Evolutionary conservation across 2,113 vertebrate species (phyloP).

Genomic region (Ameiurus melas): DNA sequence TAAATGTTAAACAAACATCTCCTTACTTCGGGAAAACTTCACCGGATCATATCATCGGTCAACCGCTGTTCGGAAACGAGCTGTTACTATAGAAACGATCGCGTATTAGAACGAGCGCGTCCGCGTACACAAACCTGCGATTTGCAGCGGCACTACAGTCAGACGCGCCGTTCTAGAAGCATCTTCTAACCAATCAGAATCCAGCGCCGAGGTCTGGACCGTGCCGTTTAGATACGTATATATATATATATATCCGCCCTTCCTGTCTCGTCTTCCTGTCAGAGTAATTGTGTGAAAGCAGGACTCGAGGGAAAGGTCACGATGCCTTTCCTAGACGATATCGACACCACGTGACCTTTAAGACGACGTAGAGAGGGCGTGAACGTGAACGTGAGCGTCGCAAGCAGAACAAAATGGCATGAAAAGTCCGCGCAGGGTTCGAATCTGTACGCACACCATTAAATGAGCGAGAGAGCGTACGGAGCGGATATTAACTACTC

Average conservation of each 20-base stretch:
- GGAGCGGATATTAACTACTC: neutral
- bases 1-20: neutral
- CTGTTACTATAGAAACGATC: neutral
- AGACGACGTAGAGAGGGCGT: neutral
- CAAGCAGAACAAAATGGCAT: neutral
- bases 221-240: neutral
- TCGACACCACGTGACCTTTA: neutral
- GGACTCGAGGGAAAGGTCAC: slow-evolving; percentile 1
- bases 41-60: neutral
- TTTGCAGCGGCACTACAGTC: neutral
- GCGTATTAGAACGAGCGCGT: neutral
- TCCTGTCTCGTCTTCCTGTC: neutral
- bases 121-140: neutral
- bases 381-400: neutral
- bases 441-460: neutral
- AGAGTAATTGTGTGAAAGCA: neutral
- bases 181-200: neutral
- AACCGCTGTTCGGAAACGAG: no score
- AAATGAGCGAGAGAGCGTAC: neutral
- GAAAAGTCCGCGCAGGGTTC: neutral
- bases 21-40: neutral
- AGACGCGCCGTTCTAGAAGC: neutral
- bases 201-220: neutral
- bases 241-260: neutral
- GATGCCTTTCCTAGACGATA: neutral